These are phyloP conservation scores for Bombyx mandarina DNA, from an alignment of 1,140 invertebrate genomes.

Conservation along the genomic window DNA sequence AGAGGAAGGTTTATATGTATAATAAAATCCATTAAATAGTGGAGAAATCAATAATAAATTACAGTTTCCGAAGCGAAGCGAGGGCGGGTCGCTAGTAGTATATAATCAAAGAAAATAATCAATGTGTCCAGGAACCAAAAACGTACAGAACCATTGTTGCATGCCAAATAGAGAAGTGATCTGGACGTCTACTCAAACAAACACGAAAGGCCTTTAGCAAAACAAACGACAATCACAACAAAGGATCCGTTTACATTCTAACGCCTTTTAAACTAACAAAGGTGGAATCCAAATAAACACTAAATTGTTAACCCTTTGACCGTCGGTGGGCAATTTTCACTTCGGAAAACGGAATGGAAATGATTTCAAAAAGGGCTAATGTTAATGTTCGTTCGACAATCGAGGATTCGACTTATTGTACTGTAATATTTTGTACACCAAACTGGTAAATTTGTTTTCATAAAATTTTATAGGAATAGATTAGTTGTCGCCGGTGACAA, in stretches of 20 bases:
- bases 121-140: too few relatives aligned
- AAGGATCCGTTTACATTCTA: conserved; percentile 61
- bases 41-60: too few relatives aligned
- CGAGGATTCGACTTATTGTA: not conserved
- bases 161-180: not conserved
- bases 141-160: too few relatives aligned
- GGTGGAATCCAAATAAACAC: conserved; percentile 66
- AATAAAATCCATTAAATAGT: too few relatives aligned
- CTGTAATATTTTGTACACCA: not conserved
- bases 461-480: not conserved
- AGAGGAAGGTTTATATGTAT: too few relatives aligned
- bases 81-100: too few relatives aligned
- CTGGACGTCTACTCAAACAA: conserved; percentile 6
- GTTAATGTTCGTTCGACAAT: conserved; percentile 2
- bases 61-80: too few relatives aligned
- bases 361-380: conserved; percentile 45
- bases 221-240: conserved; percentile 57
- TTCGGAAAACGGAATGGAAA: conserved; percentile 62
- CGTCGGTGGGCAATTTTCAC: conserved; percentile 63
- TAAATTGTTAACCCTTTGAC: conserved; percentile 67
- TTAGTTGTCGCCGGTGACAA: not conserved
- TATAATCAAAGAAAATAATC: too few relatives aligned
- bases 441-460: not conserved
- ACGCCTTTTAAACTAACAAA: conserved; percentile 67
- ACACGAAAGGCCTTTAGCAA: conserved; percentile 17